Evolutionary conservation across 2,113 vertebrate species (phyloP).

Genomic region (Heteronetta atricapilla): DNA sequence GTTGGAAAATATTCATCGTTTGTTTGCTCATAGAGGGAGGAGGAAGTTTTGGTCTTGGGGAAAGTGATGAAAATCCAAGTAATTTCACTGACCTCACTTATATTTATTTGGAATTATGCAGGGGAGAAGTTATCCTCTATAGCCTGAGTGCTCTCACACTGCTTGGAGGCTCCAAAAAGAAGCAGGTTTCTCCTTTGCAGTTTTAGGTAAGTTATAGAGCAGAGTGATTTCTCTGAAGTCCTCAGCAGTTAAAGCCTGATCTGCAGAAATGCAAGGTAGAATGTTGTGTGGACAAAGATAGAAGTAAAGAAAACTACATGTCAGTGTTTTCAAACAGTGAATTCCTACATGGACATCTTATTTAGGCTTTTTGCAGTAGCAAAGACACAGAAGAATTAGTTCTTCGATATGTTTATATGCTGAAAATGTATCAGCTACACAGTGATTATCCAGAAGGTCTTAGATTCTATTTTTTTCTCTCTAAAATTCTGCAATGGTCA

Average conservation of each 20-base stretch:
- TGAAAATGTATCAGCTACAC: neutral
- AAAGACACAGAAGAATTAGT: neutral
- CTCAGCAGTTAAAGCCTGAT: neutral
- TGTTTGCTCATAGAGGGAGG: neutral
- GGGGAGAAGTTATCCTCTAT: neutral
- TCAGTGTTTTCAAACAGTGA: neutral
- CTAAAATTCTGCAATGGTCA: neutral
- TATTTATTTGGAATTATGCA: neutral
- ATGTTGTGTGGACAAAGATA: neutral
- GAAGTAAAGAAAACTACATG: neutral
- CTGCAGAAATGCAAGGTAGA: neutral
- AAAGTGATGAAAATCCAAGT: slow-evolving; percentile 52
- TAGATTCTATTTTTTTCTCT: neutral
- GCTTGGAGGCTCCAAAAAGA: neutral
- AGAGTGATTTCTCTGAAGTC: neutral
- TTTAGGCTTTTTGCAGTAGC: neutral
- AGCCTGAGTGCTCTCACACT: neutral
- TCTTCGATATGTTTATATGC: neutral
- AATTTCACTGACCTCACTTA: slow-evolving; percentile 14
- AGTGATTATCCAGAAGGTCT: neutral
- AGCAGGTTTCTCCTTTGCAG: neutral
- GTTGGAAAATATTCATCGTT: slow-evolving; percentile 42
- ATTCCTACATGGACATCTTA: neutral
- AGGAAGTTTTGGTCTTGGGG: slow-evolving; percentile 32
- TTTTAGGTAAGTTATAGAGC: neutral